These are phyloP conservation scores for Pogona vitticeps DNA, from an alignment of 2,113 vertebrate genomes.

Conservation along the genomic window DNA sequence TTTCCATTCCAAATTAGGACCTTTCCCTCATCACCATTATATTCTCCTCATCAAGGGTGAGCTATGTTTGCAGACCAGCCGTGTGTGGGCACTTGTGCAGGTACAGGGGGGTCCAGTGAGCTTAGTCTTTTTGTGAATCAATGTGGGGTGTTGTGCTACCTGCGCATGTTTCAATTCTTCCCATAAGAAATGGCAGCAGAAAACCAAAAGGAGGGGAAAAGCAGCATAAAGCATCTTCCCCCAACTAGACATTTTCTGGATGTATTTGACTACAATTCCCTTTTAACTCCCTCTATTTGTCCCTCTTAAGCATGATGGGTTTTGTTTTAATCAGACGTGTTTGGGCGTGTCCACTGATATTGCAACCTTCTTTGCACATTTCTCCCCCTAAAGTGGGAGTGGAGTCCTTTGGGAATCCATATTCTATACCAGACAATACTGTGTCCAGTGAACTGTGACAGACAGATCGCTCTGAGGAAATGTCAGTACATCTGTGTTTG, in stretches of 20 bases:
- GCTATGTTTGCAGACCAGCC: neutral
- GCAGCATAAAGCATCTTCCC: neutral
- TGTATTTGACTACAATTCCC: neutral
- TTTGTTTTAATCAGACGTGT: neutral
- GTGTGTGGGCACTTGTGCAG: neutral
- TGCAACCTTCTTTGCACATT: neutral
- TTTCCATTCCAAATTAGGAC: neutral
- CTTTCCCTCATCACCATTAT: neutral
- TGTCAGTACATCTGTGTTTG: neutral
- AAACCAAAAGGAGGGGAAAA: neutral
- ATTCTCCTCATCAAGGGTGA: neutral
- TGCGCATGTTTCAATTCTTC: too few species aligned
- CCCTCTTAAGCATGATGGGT: neutral
- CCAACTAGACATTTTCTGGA: neutral
- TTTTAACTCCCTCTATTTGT: too few species aligned
- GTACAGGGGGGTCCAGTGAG: too few species aligned
- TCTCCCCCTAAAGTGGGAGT: neutral
- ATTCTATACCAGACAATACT: neutral
- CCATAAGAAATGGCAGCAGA: neutral
- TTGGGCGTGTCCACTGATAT: neutral
- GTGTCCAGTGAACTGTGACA: neutral
- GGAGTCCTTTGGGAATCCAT: neutral
- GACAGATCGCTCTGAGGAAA: neutral
- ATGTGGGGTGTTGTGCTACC: too few species aligned
- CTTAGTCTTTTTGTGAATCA: too few species aligned